A percentile compares a stretch with the other conserved stretches of the same genome.
These are phyloP conservation scores for Brachionus rotundiformis DNA, from an alignment of 1,140 invertebrate genomes.

Conservation along the genomic window DNA sequence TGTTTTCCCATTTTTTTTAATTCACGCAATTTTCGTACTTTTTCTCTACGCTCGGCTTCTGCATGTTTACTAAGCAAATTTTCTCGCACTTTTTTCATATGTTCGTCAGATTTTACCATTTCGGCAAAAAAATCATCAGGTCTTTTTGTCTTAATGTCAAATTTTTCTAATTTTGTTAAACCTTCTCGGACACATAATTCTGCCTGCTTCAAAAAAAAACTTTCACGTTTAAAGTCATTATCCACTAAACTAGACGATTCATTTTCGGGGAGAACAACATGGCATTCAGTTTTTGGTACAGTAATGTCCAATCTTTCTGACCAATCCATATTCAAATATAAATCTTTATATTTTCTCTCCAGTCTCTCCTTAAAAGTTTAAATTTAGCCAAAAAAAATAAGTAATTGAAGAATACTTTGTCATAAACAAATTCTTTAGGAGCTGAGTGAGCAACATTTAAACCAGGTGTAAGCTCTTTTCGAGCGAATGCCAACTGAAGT, in stretches of 20 bases:
- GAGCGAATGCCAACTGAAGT: conserved; percentile 31
- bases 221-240: conserved; percentile 51
- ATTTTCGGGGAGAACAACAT: neutral
- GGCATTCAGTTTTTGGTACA: conserved; percentile 20
- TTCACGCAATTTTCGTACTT: conserved; percentile 49
- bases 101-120: conserved; percentile 94
- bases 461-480: conserved; percentile 4
- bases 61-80: conserved; percentile 16
- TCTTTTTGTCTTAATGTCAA: conserved; percentile 76
- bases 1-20: conserved; percentile 48
- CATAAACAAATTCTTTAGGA: conserved; percentile 34
- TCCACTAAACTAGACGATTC: neutral
- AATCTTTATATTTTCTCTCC: conserved; percentile 40
- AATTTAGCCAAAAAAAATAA: neutral
- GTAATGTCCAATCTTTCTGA: conserved; percentile 42
- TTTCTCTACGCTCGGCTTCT: conserved; percentile 34
- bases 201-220: conserved; percentile 70
- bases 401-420: conserved; percentile 40
- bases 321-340: conserved; percentile 49
- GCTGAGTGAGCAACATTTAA: neutral
- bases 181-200: conserved; percentile 80
- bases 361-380: conserved; percentile 29
- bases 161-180: conserved; percentile 73
- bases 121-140: conserved; percentile 97
- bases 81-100: conserved; percentile 85